These are phyloP conservation scores for Drosophila saltans DNA, from an alignment of 1,140 invertebrate species.

Conservation along the genomic window DNA sequence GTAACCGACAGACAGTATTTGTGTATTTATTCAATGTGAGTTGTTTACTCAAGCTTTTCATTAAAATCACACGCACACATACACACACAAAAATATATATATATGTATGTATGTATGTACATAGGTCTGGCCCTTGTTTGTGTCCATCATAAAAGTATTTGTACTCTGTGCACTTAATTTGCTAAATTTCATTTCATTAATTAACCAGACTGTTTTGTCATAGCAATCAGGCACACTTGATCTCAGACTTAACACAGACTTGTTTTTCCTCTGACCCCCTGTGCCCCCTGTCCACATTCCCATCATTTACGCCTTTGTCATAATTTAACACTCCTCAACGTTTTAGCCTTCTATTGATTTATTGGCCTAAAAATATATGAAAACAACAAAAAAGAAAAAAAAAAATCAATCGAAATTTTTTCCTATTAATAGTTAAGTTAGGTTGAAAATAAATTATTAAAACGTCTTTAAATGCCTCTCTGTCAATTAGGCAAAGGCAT, in stretches of 20 bases:
- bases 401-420: slow-evolving; percentile 22
- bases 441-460: slow-evolving; percentile 53
- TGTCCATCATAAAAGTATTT: slow-evolving; percentile 26
- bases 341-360: slow-evolving; percentile 46
- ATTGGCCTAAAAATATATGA: slow-evolving; percentile 19
- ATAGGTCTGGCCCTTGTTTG: neutral
- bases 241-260: slow-evolving; percentile 23
- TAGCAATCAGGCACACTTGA: slow-evolving; percentile 52
- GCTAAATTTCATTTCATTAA: slow-evolving; percentile 43
- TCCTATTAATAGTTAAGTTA: slow-evolving; percentile 4
- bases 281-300: neutral
- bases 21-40: neutral
- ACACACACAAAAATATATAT: neutral
- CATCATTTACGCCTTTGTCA: neutral
- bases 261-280: neutral
- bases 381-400: slow-evolving; percentile 4
- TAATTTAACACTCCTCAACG: neutral
- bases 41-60: slow-evolving; percentile 9
- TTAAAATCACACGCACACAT: neutral
- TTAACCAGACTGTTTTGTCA: slow-evolving; percentile 48
- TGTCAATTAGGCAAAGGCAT: slow-evolving; percentile 59
- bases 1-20: neutral
- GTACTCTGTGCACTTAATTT: slow-evolving; percentile 35
- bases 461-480: slow-evolving; percentile 56
- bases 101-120: neutral